phyloP scores from a whole-genome alignment of 2,113 vertebrate species.

The Petrocephalus microphthalmus region DNA sequence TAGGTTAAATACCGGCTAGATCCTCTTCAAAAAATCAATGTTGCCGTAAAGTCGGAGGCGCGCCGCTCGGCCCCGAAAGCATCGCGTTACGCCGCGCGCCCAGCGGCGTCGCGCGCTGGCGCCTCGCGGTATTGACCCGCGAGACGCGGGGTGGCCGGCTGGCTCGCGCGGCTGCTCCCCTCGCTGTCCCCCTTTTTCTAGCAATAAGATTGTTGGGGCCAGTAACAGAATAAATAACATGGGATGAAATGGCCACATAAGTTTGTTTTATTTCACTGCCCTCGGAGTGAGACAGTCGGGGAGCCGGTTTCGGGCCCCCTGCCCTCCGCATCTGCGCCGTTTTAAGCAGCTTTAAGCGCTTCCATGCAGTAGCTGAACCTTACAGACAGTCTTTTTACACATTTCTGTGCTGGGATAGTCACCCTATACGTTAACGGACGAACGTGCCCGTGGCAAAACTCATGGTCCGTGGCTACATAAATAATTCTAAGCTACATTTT shows the following conservation, averaged over 20 bases:
- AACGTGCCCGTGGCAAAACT: not conserved
- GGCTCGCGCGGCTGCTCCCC: not conserved
- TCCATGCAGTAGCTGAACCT: not conserved
- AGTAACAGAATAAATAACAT: not conserved
- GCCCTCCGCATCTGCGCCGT: not conserved
- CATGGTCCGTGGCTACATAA: not conserved
- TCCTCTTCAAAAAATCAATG: constrained; percentile 95
- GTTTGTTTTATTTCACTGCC: not conserved
- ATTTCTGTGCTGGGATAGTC: not conserved
- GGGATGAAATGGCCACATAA: not conserved
- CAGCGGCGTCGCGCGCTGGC: constrained; percentile 61
- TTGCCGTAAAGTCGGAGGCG: constrained; percentile 74
- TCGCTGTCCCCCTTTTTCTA: not conserved
- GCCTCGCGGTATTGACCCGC: constrained; percentile 77
- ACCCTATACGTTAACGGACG: not conserved
- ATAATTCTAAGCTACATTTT: too few relatives aligned
- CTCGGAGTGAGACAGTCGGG: not conserved
- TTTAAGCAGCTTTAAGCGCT: not conserved
- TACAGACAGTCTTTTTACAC: not conserved
- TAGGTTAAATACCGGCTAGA: constrained; percentile 93
- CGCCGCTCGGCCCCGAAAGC: constrained; percentile 61
- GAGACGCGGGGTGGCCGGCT: constrained; percentile 44
- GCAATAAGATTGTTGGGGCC: not conserved
- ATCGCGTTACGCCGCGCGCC: constrained; percentile 74
- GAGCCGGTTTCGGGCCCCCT: not conserved